Percentiles rank a stretch among this genome's conserved stretches.
Evolutionary conservation across 1,140 invertebrate species (phyloP).

Genomic region (Scylla paramamosain): DNA sequence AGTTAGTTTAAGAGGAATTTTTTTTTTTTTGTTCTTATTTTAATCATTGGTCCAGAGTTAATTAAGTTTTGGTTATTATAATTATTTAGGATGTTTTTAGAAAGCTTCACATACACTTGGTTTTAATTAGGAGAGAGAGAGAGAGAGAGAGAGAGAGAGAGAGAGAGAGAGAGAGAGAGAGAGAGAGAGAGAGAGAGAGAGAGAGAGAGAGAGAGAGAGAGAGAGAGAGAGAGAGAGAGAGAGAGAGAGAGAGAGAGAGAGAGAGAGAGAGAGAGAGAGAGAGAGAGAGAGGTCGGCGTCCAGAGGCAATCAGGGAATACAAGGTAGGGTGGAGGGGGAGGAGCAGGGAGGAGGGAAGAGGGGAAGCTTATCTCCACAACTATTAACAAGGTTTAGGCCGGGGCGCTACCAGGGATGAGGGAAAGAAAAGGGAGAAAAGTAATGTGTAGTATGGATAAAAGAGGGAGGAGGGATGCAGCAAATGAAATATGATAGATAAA

Average conservation of each 20-base stretch:
- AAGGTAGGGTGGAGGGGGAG: not conserved
- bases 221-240: not conserved
- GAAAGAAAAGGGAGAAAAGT: not conserved
- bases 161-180: not conserved
- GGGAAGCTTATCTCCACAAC: not conserved
- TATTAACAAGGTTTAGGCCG: not conserved
- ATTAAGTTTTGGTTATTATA: constrained; percentile 7
- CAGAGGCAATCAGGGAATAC: not conserved
- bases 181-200: not conserved
- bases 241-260: not conserved
- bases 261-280: no score
- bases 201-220: not conserved
- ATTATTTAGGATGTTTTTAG: not conserved
- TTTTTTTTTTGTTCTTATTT: not conserved
- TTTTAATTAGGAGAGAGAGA: not conserved
- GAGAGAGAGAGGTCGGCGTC: not conserved
- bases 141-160: not conserved
- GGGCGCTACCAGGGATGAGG: not conserved
- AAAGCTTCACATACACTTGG: not conserved
- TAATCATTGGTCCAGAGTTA: not conserved
- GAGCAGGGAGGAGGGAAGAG: not conserved
- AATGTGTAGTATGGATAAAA: not conserved
- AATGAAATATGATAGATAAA: not conserved
- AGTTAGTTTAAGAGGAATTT: not conserved
- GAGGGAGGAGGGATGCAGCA: not conserved